Evolutionary conservation across 2,797 vertebrate species (phyloP).

Genomic region (Iguana delicatissima): DNA sequence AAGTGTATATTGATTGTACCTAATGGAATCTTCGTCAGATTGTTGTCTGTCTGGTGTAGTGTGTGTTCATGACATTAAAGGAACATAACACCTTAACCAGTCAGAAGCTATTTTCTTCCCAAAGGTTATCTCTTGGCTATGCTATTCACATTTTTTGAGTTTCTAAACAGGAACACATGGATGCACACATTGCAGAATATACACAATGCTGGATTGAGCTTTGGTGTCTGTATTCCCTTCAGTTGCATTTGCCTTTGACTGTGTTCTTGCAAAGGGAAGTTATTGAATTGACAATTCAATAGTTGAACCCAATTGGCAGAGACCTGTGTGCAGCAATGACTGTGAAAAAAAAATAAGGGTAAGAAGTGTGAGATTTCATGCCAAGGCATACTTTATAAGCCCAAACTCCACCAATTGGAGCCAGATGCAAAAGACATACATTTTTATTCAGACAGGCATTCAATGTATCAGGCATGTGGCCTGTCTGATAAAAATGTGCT

Average conservation of each 20-base stretch:
- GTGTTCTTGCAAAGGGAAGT: not conserved
- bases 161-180: slow-evolving; percentile 3
- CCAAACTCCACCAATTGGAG: not conserved
- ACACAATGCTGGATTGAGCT: not conserved
- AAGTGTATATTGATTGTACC: slow-evolving; percentile 33
- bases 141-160: not conserved
- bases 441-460: too few relatives aligned
- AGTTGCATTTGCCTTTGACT: not conserved
- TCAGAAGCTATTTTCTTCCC: slow-evolving; percentile 8
- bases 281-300: not conserved
- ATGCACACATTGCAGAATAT: not conserved
- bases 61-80: slow-evolving; percentile 20
- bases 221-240: not conserved
- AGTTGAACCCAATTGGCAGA: not conserved
- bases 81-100: slow-evolving; percentile 6
- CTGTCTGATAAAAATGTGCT: too few relatives aligned
- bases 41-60: not conserved
- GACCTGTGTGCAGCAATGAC: too few relatives aligned
- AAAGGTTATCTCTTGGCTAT: slow-evolving; percentile 8
- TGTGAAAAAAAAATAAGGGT: not conserved
- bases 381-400: not conserved
- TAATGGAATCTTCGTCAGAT: slow-evolving; percentile 26
- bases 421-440: not conserved
- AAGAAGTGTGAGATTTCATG: not conserved
- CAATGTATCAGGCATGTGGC: too few relatives aligned